Evolutionary conservation across 1,140 invertebrate species (phyloP), one percentile per base, ranked within the genome.

Genomic region (Trichoplusia ni): DNA sequence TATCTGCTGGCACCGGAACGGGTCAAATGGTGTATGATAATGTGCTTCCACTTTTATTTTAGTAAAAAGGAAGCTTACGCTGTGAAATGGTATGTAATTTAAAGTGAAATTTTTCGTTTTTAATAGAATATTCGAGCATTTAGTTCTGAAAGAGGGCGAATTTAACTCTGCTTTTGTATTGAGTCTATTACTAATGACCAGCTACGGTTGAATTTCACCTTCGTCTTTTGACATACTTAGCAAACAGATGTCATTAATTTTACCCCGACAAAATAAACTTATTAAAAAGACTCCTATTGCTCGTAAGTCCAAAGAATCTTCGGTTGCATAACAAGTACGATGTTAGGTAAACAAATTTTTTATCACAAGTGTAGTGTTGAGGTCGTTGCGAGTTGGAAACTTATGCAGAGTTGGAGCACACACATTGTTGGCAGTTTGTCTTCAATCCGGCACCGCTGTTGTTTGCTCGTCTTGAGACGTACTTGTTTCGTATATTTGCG

Each of bases 371-470:
- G 14, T 18, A 49, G 25, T 40, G 35, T 27, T 27, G 54, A 25
- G 54, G 25, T 8, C 21, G 46, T 23, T 11, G 23, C 21, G 25
- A 49, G 29, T 9, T 31, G 8, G 23, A 2, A 58, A 58, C 23
- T 58, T 58, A 42, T 18, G 18, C 14, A 42, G 38, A 42, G 38
- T 25, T 42, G 7, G 37, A 40, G 37, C 54, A 14, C 54, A 44
- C 38, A 58, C 37, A 40, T 31, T 44, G 23, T 29, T 21, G 27
- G 14, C 46, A 49, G 38, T 58, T 58, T 58, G 38, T 42, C n/a
- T 58, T 44, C 14, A 44, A 58, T 44, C 37, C 38, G 38, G 29
- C n/a, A 49, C 46, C 29, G 46, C 29, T 42, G 18, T 58, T 58
- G 38, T 58, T 58, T 44, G 21, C 27, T 56, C 7, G 21, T 44